A percentile compares a stretch with the other conserved stretches of the same genome.
phyloP scores from a whole-genome alignment of 2,113 vertebrate species.

The Cichladusa arquata region DNA sequence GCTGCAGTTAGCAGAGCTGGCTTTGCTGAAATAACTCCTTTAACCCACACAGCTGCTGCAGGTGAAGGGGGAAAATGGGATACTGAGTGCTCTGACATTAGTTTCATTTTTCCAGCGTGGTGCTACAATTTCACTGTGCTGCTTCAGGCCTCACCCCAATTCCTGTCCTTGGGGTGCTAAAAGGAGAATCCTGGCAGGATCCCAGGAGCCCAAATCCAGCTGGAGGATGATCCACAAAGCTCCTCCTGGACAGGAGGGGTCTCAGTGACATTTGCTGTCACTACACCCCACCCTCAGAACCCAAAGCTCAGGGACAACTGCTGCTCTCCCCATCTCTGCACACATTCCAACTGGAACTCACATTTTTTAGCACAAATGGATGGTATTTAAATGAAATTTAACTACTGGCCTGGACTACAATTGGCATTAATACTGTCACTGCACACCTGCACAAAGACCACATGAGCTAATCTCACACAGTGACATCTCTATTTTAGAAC shows the following conservation, averaged over 20 bases:
- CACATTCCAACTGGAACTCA: not conserved
- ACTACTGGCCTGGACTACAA: accelerated
- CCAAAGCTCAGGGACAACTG: not conserved
- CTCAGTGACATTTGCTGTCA: not conserved
- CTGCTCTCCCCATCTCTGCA: not conserved
- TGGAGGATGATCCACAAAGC: not conserved
- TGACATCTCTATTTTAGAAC: not conserved
- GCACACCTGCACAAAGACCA: not conserved
- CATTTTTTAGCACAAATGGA: not conserved
- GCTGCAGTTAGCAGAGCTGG: not conserved
- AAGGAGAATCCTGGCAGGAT: not conserved
- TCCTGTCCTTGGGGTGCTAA: not conserved
- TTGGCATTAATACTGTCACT: not conserved
- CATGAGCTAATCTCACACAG: not conserved
- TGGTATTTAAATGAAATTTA: not conserved
- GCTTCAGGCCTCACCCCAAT: not conserved
- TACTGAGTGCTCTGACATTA: not conserved
- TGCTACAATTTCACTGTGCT: not conserved
- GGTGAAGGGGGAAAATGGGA: not conserved
- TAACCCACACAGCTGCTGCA: not conserved
- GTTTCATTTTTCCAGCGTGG: not conserved
- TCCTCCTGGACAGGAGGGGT: not conserved
- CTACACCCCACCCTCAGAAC: no score
- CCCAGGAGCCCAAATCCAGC: not conserved
- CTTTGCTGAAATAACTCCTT: not conserved